phyloP scores from a whole-genome alignment of 2,113 vertebrate species.

The Eclectus roratus region DNA sequence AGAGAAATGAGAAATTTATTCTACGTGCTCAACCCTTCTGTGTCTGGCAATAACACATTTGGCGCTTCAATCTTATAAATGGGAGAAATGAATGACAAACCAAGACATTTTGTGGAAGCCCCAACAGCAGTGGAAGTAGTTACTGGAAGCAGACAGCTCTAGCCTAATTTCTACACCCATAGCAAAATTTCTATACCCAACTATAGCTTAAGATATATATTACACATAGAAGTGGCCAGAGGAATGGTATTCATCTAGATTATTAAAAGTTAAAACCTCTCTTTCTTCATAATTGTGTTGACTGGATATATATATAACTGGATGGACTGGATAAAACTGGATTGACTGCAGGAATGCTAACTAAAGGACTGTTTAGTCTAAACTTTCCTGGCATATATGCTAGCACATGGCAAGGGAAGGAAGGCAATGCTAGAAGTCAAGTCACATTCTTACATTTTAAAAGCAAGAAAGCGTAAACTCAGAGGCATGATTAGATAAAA shows the following conservation, averaged over 20 bases:
- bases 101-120: neutral
- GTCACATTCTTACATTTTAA: constrained; percentile 81
- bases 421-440: neutral
- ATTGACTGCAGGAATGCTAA: neutral
- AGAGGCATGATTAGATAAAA: constrained; percentile 77
- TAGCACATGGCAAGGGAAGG: neutral
- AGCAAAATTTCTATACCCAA: neutral
- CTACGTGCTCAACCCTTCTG: neutral
- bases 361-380: neutral
- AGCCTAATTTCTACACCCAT: neutral
- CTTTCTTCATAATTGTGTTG: neutral
- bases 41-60: neutral
- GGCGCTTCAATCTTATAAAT: rapidly evolving
- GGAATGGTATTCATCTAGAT: neutral
- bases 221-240: neutral
- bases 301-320: neutral
- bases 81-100: neutral
- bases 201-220: neutral
- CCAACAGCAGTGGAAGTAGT: neutral
- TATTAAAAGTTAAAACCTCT: neutral
- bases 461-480: constrained; percentile 43
- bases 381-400: neutral
- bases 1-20: neutral
- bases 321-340: neutral
- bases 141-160: neutral